Percentiles rank a stretch among this genome's conserved stretches.
These are phyloP conservation scores for Ceratina australensis DNA, from an alignment of 1,140 invertebrate genomes.

Conservation along the genomic window DNA sequence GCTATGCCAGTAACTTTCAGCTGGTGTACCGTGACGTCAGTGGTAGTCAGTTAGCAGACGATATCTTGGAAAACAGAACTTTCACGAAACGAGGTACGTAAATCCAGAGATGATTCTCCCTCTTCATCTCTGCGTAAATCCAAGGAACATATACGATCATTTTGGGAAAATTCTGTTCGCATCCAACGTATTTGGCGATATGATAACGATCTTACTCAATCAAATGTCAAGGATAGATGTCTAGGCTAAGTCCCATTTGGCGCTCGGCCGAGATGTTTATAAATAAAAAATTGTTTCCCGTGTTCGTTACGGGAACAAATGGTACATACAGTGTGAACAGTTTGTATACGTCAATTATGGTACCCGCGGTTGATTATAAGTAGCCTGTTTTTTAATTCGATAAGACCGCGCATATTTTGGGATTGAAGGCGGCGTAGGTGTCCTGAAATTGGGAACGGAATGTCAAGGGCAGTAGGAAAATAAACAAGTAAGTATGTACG, in stretches of 20 bases:
- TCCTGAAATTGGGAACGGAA: not conserved
- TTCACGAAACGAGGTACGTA: conserved; percentile 11
- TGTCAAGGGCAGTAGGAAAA: conserved; percentile 27
- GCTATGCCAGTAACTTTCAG: conserved; percentile 2
- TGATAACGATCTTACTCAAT: conserved; percentile 40
- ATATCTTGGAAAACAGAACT: conserved; percentile 21
- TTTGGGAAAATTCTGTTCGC: not conserved
- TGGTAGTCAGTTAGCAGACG: conserved; percentile 33
- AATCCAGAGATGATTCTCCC: too few relatives aligned
- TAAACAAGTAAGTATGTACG: not conserved
- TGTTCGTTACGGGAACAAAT: conserved; percentile 13
- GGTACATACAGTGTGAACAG: conserved; percentile 1
- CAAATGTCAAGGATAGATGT: conserved; percentile 73
- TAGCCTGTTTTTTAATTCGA: not conserved
- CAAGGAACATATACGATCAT: not conserved
- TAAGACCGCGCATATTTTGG: not conserved
- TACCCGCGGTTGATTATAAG: not conserved
- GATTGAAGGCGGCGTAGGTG: not conserved
- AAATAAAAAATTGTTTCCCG: conserved; percentile 61
- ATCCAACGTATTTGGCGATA: not conserved
- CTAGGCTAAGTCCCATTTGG: conserved; percentile 67
- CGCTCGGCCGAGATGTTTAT: conserved; percentile 66
- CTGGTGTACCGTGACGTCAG: conserved; percentile 52
- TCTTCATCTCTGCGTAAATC: conserved; percentile 33
- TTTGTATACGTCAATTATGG: not conserved